Base-by-base conservation (phyloP, 2,113 vertebrate species). In the Myotis yumanensis region DNA sequence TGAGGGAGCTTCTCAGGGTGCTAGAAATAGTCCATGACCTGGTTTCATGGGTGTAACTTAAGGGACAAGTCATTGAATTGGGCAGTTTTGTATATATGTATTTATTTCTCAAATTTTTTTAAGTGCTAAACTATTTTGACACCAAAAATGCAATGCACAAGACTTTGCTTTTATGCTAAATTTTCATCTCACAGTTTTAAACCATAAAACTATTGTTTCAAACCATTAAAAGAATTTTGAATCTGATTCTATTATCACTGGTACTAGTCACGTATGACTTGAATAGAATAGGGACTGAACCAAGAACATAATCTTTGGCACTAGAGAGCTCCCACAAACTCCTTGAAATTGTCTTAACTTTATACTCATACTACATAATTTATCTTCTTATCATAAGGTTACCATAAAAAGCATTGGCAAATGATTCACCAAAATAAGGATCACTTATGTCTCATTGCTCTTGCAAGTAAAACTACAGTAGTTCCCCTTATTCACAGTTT, bases 1-100 rank as follows among this genome's bases (percentile, higher is more conserved):
- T 48, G 5, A 85, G 54, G 28, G 73, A 82, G 46, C 76, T 94
- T 94, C 77, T 83, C 82, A 87, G 92, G 85, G 81, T 95, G 86
- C 92, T 84, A 46, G 81, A 86, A 59, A 66, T 69, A 62, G n/a
- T 73, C 30, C 32, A 22, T 51, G 66, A n/a, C 16, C 28, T 77
- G 64, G 43, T 92, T 81, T 51, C 18, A 11, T 2, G 1, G 11
- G 5, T 54, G 15, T 30, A 10, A 15, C 23, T 23, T n/a, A 83
- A 90, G 54, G 73, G 89, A 62, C 76, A 89, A 79, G 25, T 35
- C 54, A 59, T 37, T 30, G 7, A 75, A 14, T 15, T 76, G 23
- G n/a, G 15, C n/a, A 52, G 5, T 68, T n/a, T 51, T 51, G 5
- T 73, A 7, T 62, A 23, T n/a, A 40, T 32, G 52, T 71, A 5